Percentiles rank a stretch among this genome's conserved stretches.
Conservation (phyloP, 2,113 vertebrate species). For the Scatophagus argus region DNA sequence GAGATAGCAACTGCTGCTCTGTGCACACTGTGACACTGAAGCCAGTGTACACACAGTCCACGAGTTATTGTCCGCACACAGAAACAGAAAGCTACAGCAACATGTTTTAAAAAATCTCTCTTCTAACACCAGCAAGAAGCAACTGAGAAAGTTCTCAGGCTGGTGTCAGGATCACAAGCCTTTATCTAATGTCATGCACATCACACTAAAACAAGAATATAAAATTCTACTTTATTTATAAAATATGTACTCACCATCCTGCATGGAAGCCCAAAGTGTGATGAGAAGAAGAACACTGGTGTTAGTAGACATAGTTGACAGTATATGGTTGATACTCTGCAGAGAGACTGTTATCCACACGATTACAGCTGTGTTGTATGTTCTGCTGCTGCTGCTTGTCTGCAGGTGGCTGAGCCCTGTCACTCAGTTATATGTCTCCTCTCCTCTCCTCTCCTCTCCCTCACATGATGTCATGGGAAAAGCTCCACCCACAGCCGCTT, state of each 20-base stretch:
- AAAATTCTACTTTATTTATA: background rate
- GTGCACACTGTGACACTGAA: background rate
- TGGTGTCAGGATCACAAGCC: background rate
- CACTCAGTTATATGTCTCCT: conserved; percentile 68
- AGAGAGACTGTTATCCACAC: conserved; percentile 16
- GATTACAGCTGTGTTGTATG: conserved; percentile 14
- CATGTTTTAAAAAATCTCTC: background rate
- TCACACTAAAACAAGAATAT: background rate
- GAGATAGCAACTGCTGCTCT: background rate
- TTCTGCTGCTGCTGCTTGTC: conserved; percentile 45
- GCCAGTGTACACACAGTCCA: background rate
- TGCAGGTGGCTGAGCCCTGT: conserved; percentile 73
- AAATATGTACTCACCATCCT: conserved; percentile 67
- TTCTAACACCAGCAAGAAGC: too few species aligned
- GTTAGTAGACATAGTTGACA: conserved; percentile 61
- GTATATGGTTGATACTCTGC: conserved; percentile 29
- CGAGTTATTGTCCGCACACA: conserved; percentile 9
- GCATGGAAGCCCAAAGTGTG: conserved; percentile 69
- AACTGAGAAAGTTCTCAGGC: background rate
- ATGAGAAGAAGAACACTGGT: conserved; percentile 68
- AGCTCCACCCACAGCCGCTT: conserved; percentile 60
- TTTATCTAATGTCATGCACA: background rate
- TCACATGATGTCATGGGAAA: conserved; percentile 60
- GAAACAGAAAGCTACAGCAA: background rate
- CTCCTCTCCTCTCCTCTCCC: conserved; percentile 26